Percentiles rank a stretch among this genome's conserved stretches.
Conservation (phyloP, 2,888 invertebrate species). For the Panzeria rudis region DNA sequence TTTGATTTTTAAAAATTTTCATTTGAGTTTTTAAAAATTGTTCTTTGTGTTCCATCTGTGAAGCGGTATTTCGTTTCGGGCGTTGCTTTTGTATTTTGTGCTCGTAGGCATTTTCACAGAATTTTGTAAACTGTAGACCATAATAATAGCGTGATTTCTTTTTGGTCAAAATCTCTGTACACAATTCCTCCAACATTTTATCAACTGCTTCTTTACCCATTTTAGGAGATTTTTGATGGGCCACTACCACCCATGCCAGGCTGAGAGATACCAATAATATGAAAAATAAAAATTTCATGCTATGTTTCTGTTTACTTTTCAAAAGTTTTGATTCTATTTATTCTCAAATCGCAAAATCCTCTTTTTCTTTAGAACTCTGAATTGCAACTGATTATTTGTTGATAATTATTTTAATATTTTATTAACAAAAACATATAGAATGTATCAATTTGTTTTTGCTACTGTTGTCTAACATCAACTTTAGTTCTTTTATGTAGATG, state of each 20-base stretch:
- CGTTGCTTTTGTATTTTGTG: slow-evolving; percentile 40
- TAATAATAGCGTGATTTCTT: slow-evolving; percentile 49
- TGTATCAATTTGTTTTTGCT: slow-evolving; percentile 3
- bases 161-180: slow-evolving; percentile 53
- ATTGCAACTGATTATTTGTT: slow-evolving; percentile 60
- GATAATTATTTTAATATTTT: slow-evolving; percentile 45
- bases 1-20: neutral
- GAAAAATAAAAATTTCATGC: slow-evolving; percentile 43
- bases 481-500: slow-evolving; percentile 4
- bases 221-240: slow-evolving; percentile 37
- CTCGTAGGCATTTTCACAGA: slow-evolving; percentile 50
- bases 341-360: slow-evolving; percentile 6
- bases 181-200: slow-evolving; percentile 47
- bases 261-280: slow-evolving; percentile 15
- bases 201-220: slow-evolving; percentile 50
- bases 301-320: neutral
- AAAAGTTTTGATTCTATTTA: neutral
- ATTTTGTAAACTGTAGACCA: slow-evolving; percentile 48
- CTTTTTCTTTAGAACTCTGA: slow-evolving; percentile 45
- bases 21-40: neutral
- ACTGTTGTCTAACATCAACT: slow-evolving; percentile 4
- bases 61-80: neutral
- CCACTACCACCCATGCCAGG: neutral
- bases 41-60: neutral
- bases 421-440: slow-evolving; percentile 25